A percentile compares a stretch with the other conserved stretches of the same genome.
Conservation (phyloP, 2,888 invertebrate species). For the Phytoseiulus persimilis region DNA sequence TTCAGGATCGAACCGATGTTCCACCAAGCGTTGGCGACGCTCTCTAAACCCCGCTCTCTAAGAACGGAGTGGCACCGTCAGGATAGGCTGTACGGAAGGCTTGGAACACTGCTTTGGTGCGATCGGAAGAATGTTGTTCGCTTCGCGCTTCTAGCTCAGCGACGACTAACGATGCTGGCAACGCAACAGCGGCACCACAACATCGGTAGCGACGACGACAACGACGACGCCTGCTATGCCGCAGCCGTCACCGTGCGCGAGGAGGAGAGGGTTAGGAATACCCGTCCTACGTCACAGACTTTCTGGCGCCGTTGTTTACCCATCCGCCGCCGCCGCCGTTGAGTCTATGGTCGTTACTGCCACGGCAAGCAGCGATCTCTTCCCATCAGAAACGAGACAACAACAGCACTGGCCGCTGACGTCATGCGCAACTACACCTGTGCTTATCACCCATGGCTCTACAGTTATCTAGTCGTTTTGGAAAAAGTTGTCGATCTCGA, state of each 20-base stretch:
- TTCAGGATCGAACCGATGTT: too few species aligned
- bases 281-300: slow-evolving; percentile 28
- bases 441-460: neutral
- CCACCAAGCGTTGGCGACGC: too few species aligned
- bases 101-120: neutral
- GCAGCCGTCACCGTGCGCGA: neutral
- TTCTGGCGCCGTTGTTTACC: slow-evolving; percentile 31
- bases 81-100: neutral
- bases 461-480: neutral
- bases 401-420: neutral
- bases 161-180: neutral
- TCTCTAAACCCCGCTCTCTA: too few species aligned
- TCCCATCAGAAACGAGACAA: neutral
- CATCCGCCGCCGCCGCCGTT: neutral
- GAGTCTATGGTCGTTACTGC: neutral
- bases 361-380: neutral
- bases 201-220: neutral
- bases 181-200: neutral
- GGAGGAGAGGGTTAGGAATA: slow-evolving; percentile 10
- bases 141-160: neutral
- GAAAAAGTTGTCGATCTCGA: too few species aligned
- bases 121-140: neutral
- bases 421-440: neutral
- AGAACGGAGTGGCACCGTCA: too few species aligned
- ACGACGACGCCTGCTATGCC: neutral